Evolutionary conservation across 1,140 invertebrate species (phyloP), one percentile per base, ranked within the genome.

Genomic region (Bombus turneri): DNA sequence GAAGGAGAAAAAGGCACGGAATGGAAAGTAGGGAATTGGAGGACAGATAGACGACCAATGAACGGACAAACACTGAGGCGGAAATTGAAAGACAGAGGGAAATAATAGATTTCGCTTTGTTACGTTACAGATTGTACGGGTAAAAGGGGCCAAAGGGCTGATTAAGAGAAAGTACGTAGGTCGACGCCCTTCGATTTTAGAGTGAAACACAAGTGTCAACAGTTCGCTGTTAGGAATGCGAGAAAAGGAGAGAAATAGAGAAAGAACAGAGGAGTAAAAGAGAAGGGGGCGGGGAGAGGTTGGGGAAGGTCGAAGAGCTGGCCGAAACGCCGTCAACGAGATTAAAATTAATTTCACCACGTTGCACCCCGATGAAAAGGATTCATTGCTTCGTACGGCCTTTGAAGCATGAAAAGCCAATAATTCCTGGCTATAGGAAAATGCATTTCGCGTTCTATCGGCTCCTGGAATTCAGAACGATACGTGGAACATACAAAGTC

Each of bases 61-160:
- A 71, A 71, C 78, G 78, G 39, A 80, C 78, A 81, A 81, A 81
- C 79, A 81, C 62, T 25, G 79, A 10, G 31, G 62, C 41, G 25
- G 66, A 43, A 72, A 81, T 72, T 81, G 79, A 59, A 81, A 72
- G 66, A 72, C 79, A 81, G 34, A 72, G 79, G 43, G 68, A 72
- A 72, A 71, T 72, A 71, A 81, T 81, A 72, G 79, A 81, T 72
- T 81, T 72, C 68, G 43, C 79, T 81, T 81, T 81, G 79, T 81
- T 72, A 28, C 66, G 66, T 71, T 53, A 25, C 31, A 47, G 34
- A 69, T 80, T 80, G 15, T 34, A 18, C 34, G n/a, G 13, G 34
- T 10, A 8, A 22, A 22, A 9, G 28, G 28, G 28, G 68, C 5
- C 4, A 2, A 37, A 22, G 28, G 68, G 79, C 47, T 81, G 79